Base-by-base conservation (phyloP, 2,797 vertebrate species). In the Girardinus metallicus region DNA sequence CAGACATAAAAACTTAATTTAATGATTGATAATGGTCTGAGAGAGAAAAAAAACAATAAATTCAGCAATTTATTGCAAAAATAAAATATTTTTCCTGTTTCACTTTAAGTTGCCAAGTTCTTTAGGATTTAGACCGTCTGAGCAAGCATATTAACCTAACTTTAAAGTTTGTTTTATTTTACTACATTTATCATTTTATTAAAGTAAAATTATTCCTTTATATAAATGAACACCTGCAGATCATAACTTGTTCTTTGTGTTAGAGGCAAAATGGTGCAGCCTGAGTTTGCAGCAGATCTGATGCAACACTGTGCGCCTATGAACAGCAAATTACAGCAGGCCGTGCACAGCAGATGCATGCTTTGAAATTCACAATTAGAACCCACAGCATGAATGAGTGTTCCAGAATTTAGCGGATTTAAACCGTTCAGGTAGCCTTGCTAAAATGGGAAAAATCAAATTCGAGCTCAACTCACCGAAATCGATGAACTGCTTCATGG, bases 401-500 rank as follows among this genome's bases (percentile, higher is more conserved):
- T 6, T 36, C n/a, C 43, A 16, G 10, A 71, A 55, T 39, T 43
- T 46, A 0, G 3, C 5, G 16, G 10, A 36, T 66, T 21, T 36
- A 36, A 15, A 18, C 60, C 6, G 31, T 64, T 23, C 62, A 39
- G 7, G 34, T 66, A 39, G 21, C 21, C 29, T n/a, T 7, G 68
- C 41, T 7, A n/a, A n/a, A 44, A n/a, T 8, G 5, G 23, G 8
- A 5, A 41, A 13, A 29, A 71, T 71, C 26, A 15, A 71, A 71
- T 71, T n/a, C 12, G 39, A 71, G 23, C 41, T 21, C 66, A 73
- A 95, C 96, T 94, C 93, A 98, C 97, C 97, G 86, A 98, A 98
- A 93, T 98, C 97, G 43, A 98, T 87, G 87, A 98, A 98, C 64
- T 98, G 97, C 91, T 99, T 98, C 95, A 99, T 99, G 81, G 98